Evolutionary conservation across 2,888 invertebrate species (phyloP).

Genomic region (Unio pictorum): DNA sequence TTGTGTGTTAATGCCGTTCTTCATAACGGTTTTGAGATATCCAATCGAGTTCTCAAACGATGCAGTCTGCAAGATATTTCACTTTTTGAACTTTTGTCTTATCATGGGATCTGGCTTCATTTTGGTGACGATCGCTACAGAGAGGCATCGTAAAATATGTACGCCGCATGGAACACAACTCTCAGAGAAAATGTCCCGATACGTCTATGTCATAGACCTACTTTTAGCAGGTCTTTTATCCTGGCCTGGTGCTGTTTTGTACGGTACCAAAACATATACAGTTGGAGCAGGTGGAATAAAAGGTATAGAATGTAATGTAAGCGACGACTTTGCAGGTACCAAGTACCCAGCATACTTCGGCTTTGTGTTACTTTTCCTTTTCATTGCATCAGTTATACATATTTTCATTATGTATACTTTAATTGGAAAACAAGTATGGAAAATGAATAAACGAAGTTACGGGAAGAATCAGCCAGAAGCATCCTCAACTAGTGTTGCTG

Average conservation of each 20-base stretch:
- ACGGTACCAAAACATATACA: conserved; percentile 38
- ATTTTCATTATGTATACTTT: no score
- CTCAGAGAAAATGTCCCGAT: conserved; percentile 26
- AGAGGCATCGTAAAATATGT: conserved; percentile 52
- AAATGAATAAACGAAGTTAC: no score
- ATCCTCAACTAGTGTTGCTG: no score
- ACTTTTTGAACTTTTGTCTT: not conserved
- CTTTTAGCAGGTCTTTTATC: conserved; percentile 25
- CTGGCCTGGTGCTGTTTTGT: conserved; percentile 47
- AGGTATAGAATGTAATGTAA: conserved; percentile 45
- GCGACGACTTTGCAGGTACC: conserved; percentile 30
- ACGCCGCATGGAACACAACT: conserved; percentile 45
- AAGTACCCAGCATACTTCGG: conserved; percentile 46
- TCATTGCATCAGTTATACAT: no score
- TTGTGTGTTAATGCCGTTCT: no score
- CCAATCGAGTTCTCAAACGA: no score
- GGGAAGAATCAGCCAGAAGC: no score
- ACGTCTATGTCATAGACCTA: conserved; percentile 12
- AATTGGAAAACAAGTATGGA: no score
- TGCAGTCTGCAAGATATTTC: no score
- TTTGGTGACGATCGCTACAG: conserved; percentile 35
- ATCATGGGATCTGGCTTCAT: conserved; percentile 27
- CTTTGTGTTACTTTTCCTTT: conserved; percentile 26
- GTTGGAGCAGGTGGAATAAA: conserved; percentile 25
- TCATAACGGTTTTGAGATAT: no score